A percentile compares a stretch with the other conserved stretches of the same genome.
Conservation (phyloP, 92 coral and sea anemone genomes). For the Paramuricea clavata region DNA sequence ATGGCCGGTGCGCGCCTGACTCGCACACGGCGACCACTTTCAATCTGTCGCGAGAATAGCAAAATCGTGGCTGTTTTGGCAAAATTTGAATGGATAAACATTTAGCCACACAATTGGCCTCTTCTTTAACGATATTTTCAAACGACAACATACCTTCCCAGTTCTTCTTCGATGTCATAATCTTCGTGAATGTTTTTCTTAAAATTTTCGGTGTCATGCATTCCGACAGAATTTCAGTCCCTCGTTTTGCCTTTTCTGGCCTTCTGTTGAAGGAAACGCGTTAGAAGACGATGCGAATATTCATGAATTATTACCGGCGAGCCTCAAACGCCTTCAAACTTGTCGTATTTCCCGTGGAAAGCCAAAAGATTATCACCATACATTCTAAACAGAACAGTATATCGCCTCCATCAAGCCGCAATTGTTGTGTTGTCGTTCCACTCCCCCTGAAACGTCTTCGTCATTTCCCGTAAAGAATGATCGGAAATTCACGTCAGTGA, state of each 20-base stretch:
- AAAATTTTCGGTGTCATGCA: conserved; percentile 52
- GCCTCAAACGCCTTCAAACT: conserved; percentile 17
- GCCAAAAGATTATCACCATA: conserved; percentile 34
- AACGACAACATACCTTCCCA: conserved; percentile 77
- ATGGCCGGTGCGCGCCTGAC: conserved; percentile 22
- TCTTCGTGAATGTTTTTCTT: conserved; percentile 73
- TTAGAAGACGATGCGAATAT: conserved; percentile 2
- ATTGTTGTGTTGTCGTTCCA: conserved; percentile 13
- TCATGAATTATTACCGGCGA: background rate
- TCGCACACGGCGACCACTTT: background rate
- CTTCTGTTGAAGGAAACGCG: background rate
- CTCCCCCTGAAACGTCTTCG: conserved; percentile 49
- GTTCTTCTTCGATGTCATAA: conserved; percentile 82
- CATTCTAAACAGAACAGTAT: background rate
- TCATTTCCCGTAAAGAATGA: conserved; percentile 39
- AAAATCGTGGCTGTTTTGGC: background rate
- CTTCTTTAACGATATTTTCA: conserved; percentile 30
- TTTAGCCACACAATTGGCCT: conserved; percentile 16
- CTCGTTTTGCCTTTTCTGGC: background rate
- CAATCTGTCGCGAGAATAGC: conserved; percentile 38
- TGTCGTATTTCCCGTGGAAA: conserved; percentile 6
- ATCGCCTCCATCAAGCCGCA: conserved; percentile 29
- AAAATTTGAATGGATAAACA: background rate
- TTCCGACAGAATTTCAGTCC: conserved; percentile 15
- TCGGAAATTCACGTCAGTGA: conserved; percentile 7